Evolutionary conservation across 2,888 invertebrate genomes (phyloP), one percentile per base, ranked within the genome.

Genomic region (Synergus itoensis): DNA sequence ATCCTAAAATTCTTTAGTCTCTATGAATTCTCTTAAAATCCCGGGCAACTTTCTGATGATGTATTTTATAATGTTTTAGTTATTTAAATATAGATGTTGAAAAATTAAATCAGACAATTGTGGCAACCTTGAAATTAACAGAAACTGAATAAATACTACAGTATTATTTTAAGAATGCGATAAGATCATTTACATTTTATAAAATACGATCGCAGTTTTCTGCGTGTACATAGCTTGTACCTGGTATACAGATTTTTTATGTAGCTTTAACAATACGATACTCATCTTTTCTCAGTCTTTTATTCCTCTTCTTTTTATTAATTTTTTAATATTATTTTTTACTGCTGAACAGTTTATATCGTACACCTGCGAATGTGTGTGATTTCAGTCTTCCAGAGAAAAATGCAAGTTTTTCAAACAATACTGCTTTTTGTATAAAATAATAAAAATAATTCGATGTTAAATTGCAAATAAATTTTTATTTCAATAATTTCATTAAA

Each of bases 201-300:
- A 73, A 73, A 73, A 73, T 73, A 73, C 53, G 36, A n/a, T 73
- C 36, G 36, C 73, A 73, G 40, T 57, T 73, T 36, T 73, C n/a
- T 73, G 73, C 73, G 5, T 73, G 73, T 73, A 73, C n/a, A 73
- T 73, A 73, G 53, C 53, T 73, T 53, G 5, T 69, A 48, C n/a
- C 48, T 69, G 57, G 53, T 73, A 73, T 69, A 53, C 73, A 79
- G 62, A 77, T 63, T 53, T 81, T 40, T 63, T 79, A 77, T 5
- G 36, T 36, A 57, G 9, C 18, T 57, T 11, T 57, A 18, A n/a
- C 3, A 18, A 57, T 57, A 4, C 57, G 57, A 11, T 57, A 18
- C 16, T 57, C 57, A 0, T 48, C 4, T 48, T 64, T 4, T 28
- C 18, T 69, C 28, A 16, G 14, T 28, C 28, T 28, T 28, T 28